These are phyloP conservation scores for Odontocerum albicorne DNA, from an alignment of 2,888 invertebrate genomes.

Conservation along the genomic window DNA sequence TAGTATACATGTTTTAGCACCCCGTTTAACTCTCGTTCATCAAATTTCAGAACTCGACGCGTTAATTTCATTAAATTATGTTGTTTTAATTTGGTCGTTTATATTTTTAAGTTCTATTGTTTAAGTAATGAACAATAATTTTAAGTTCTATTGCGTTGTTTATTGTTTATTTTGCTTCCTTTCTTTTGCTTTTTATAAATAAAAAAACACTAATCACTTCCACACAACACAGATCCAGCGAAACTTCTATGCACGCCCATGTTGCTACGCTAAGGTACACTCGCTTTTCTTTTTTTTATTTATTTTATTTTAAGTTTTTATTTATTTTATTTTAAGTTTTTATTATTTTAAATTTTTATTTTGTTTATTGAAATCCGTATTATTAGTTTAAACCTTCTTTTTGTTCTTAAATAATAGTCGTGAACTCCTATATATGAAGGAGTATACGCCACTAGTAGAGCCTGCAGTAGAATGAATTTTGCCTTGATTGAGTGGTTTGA, in stretches of 20 bases:
- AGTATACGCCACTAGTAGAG: too few relatives aligned
- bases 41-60: too few relatives aligned
- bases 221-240: constrained; percentile 30
- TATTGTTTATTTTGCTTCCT: constrained; percentile 38
- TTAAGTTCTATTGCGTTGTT: background rate
- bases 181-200: constrained; percentile 39
- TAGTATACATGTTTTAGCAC: background rate
- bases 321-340: too few relatives aligned
- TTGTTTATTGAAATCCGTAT: too few relatives aligned
- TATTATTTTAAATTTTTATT: too few relatives aligned
- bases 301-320: constrained; percentile 36
- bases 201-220: constrained; percentile 24
- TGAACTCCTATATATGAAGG: too few relatives aligned
- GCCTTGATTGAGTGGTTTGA: too few relatives aligned
- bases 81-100: background rate
- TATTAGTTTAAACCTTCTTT: too few relatives aligned
- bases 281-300: constrained; percentile 36
- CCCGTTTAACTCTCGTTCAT: background rate
- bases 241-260: constrained; percentile 53
- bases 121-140: background rate
- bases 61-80: background rate
- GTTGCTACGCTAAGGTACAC: constrained; percentile 52
- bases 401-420: too few relatives aligned
- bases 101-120: background rate
- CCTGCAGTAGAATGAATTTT: too few relatives aligned